Base-by-base conservation (phyloP, 2,888 invertebrate species). In the Aphodius granarius region DNA sequence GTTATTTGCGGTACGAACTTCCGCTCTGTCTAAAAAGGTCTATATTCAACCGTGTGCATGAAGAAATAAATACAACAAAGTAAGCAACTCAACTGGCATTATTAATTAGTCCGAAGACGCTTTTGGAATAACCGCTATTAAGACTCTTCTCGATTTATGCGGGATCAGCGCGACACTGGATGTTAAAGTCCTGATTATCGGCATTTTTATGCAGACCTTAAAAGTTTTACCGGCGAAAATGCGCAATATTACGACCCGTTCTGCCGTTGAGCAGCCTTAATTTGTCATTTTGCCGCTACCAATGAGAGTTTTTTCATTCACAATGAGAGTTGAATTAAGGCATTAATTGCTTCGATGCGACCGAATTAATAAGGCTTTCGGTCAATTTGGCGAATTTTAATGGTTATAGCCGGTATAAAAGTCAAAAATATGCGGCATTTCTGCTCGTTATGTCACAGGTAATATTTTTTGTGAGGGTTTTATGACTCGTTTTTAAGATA, bases 271-370 rank as follows among this genome's bases (percentile, higher is more conserved):
- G 17, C 22, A 9, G 17, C 70, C 64, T 70, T 70, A 64, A 71
- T 74, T 65, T 71, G 74, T 74, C 71, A 70, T 63, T 71, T 74
- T 74, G 70, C 63, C 64, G 74, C 74, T 68, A 71, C 74, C 23
- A 70, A 63, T n/a, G n/a, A n/a, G n/a, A n/a, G n/a, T n/a, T n/a
- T n/a, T n/a, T n/a, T n/a, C n/a, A n/a, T 43, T 43, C 43, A 13
- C 43, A 43, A 9, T 43, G 13, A 43, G 43, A 43, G 6, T 43
- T 3, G 43, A 43, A 43, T 43, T 43, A 43, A 43, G 43, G 43
- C 43, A 43, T 43, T 43, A 43, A 43, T 6, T 9, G n/a, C n/a
- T n/a, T n/a, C n/a, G 43, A 43, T 43, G 43, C 43, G 43, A 43
- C 43, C 43, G 43, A 43, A 43, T 43, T 43, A 13, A 43, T 43